Conservation (phyloP, 1,140 invertebrate species). For the Tribolium castaneum region DNA sequence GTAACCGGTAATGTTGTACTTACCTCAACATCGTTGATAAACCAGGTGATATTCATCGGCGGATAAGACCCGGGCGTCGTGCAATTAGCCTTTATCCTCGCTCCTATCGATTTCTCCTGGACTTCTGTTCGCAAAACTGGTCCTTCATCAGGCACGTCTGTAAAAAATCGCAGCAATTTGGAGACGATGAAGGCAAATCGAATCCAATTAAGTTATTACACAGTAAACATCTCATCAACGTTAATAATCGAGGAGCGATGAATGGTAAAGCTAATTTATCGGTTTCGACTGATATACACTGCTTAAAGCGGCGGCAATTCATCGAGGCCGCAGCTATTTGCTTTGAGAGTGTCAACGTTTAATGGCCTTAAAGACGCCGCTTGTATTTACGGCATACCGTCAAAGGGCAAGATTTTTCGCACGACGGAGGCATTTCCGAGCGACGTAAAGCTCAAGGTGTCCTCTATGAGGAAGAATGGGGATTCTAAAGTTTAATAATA, state of each 20-base stretch:
- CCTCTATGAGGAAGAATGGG: slow-evolving; percentile 4
- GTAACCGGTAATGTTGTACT: slow-evolving; percentile 37
- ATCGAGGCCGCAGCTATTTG: slow-evolving; percentile 27
- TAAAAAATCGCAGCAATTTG: slow-evolving; percentile 38
- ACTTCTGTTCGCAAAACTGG: slow-evolving; percentile 57
- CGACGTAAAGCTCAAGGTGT: neutral
- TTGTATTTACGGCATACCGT: neutral
- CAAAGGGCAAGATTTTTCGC: slow-evolving; percentile 9
- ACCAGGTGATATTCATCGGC: slow-evolving; percentile 64
- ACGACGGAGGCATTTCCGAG: neutral
- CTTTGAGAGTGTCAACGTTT: slow-evolving; percentile 36
- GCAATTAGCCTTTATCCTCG: slow-evolving; percentile 61
- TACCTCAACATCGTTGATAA: slow-evolving; percentile 64
- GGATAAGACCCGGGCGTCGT: slow-evolving; percentile 62
- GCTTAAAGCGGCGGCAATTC: slow-evolving; percentile 34
- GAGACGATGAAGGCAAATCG: neutral
- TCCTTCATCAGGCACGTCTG: slow-evolving; percentile 58
- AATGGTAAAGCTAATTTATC: slow-evolving; percentile 46
- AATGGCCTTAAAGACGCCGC: slow-evolving; percentile 9
- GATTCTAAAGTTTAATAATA: slow-evolving; percentile 45
- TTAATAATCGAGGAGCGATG: slow-evolving; percentile 39
- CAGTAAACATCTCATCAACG: slow-evolving; percentile 44
- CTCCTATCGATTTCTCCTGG: slow-evolving; percentile 59
- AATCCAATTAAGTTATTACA: slow-evolving; percentile 37
- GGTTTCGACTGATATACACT: slow-evolving; percentile 33